Evolutionary conservation across 1,140 invertebrate genomes (phyloP), one percentile per base, ranked within the genome.

Genomic region (Acromyrmex echinatior): DNA sequence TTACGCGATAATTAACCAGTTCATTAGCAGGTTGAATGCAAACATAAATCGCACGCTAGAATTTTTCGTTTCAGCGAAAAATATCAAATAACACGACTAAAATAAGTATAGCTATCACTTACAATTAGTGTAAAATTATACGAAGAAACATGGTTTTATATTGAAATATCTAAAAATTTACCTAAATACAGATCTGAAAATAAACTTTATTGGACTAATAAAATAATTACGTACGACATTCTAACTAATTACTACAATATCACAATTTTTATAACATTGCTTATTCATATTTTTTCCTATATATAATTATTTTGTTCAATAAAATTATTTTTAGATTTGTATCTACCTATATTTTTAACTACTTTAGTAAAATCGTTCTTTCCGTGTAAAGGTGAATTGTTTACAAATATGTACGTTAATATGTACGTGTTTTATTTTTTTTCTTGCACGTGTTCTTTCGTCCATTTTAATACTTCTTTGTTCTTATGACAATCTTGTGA

Each of bases 1-100:
- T 74, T 81, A 56, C 65, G 14, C n/a, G 31, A 71, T 71, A 39
- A 71, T 80, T 81, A 71, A 70, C n/a, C 73, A 10, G 16, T 71
- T 71, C 45, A 70, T 80, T 77, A 62, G 35, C 35, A 14, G 14
- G 28, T 21, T 18, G 18, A 76, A 60, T 66, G 28, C 74, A 14
- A 21, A 25, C 56, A 35, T 80, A 39, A 81, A 81, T 81, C n/a
- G 78, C 7, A 5, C 3, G 21, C 58, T 9, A 51, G 49, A 9
- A 28, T 35, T 71, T 70, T 25, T 56, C 21, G 12, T 12, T 14
- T 79, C 25, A 31, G 0, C 45, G 25, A 18, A 49, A 31, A 31
- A 65, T 63, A 51, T 78, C 60, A 14, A 25, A 79, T 51, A 35
- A 65, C 39, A 9, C n/a, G 49, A 51, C 49, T 18, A 39, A 63